These are phyloP conservation scores for Margarornis squamiger DNA, from an alignment of 2,797 vertebrate genomes.

Conservation along the genomic window DNA sequence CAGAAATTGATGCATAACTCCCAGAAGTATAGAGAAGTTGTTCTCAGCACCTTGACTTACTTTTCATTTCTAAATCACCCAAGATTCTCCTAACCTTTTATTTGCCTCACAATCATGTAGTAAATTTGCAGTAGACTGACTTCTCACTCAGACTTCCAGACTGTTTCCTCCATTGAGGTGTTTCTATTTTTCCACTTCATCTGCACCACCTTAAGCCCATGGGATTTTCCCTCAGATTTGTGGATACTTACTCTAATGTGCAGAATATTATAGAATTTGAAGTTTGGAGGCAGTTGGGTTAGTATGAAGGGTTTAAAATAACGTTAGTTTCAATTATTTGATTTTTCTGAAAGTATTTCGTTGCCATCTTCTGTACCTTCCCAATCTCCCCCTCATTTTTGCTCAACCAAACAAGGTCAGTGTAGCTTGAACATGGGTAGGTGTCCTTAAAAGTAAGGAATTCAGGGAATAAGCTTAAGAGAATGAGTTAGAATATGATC, in stretches of 20 bases:
- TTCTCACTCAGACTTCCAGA: not conserved
- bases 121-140: not conserved
- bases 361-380: not conserved
- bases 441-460: not conserved
- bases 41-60: not conserved
- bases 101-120: not conserved
- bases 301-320: not conserved
- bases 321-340: not conserved
- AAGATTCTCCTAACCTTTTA: not conserved
- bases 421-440: not conserved
- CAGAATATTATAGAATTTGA: not conserved
- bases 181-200: not conserved
- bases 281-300: not conserved
- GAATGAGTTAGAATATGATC: not conserved
- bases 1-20: constrained; percentile 6
- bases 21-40: not conserved
- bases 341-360: not conserved
- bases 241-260: not conserved
- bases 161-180: not conserved
- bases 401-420: not conserved
- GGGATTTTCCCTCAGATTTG: not conserved
- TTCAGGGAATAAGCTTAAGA: not conserved
- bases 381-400: not conserved
- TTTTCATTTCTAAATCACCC: not conserved
- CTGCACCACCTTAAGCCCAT: not conserved